Evolutionary conservation across 37 sponge, comb jelly and placozoan genomes (phyloP).

Genomic region (Bolinopsis microptera): DNA sequence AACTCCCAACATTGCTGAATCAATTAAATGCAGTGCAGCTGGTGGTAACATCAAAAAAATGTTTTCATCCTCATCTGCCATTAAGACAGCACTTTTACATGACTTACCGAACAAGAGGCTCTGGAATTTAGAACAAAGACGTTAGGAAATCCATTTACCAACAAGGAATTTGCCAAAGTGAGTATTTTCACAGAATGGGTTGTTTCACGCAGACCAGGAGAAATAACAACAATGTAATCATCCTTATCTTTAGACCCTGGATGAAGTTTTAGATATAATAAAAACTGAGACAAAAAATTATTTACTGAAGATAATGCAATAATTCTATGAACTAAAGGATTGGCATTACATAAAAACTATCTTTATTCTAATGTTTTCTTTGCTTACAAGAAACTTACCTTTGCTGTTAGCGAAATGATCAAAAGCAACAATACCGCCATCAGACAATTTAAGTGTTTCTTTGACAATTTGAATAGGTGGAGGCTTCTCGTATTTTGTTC

Average conservation of each 20-base stretch:
- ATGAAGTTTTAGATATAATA: no score
- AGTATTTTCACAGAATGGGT: conserved; percentile 10
- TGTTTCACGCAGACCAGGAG: conserved; percentile 4
- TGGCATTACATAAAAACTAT: no score
- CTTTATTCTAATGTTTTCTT: no score
- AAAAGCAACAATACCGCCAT: neutral
- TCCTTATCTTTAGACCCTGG: neutral
- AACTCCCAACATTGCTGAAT: no score
- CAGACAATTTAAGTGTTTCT: neutral
- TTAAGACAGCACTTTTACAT: no score
- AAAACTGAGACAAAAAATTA: no score
- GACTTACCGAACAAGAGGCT: neutral
- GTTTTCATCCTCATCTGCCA: no score
- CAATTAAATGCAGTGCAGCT: no score
- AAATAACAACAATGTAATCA: neutral
- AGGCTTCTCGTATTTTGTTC: conserved; percentile 20
- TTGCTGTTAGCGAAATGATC: neutral
- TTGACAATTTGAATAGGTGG: neutral
- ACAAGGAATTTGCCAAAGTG: neutral
- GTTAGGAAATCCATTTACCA: neutral
- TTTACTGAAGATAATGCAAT: no score
- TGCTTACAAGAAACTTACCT: neutral
- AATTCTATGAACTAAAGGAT: no score
- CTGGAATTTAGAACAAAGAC: neutral
- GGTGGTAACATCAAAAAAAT: no score